Evolutionary conservation across 2,797 vertebrate species (phyloP).

Genomic region (Fringilla coelebs): DNA sequence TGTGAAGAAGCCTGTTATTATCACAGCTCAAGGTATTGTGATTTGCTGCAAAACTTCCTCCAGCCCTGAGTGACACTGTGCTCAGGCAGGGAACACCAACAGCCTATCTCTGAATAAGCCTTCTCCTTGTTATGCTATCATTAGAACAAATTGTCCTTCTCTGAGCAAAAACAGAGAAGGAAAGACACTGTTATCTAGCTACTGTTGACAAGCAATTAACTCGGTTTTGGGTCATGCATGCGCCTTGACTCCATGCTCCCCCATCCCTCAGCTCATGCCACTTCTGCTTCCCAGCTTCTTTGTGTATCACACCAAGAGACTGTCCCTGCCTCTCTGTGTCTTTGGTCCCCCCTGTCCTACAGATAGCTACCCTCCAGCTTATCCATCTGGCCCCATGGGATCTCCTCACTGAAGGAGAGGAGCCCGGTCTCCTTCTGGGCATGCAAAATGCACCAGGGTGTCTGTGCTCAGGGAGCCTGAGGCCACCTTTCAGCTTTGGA

Average conservation of each 20-base stretch:
- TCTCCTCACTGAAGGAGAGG: not conserved
- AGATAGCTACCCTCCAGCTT: not conserved
- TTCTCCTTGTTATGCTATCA: not conserved
- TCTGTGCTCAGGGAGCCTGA: not conserved
- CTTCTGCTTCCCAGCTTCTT: not conserved
- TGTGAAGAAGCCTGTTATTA: not conserved
- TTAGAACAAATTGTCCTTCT: slow-evolving; percentile 32
- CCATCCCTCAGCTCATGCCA: not conserved
- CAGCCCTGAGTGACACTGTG: not conserved
- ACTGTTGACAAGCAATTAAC: slow-evolving; percentile 28
- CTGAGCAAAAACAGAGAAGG: not conserved
- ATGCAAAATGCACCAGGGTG: not conserved
- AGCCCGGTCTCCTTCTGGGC: rapidly evolving
- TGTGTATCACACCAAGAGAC: not conserved
- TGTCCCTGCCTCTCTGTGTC: not conserved
- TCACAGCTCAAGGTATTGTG: not conserved
- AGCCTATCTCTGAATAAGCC: not conserved
- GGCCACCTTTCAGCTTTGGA: not conserved
- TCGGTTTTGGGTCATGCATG: not conserved
- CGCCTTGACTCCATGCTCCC: not conserved
- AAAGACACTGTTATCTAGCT: slow-evolving; percentile 18
- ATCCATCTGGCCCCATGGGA: not conserved
- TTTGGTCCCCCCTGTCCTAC: not conserved
- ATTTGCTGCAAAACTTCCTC: slow-evolving; percentile 19
- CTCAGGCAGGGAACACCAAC: not conserved